Conservation (phyloP, 2,888 invertebrate genomes). For the Strigamia maritima region DNA sequence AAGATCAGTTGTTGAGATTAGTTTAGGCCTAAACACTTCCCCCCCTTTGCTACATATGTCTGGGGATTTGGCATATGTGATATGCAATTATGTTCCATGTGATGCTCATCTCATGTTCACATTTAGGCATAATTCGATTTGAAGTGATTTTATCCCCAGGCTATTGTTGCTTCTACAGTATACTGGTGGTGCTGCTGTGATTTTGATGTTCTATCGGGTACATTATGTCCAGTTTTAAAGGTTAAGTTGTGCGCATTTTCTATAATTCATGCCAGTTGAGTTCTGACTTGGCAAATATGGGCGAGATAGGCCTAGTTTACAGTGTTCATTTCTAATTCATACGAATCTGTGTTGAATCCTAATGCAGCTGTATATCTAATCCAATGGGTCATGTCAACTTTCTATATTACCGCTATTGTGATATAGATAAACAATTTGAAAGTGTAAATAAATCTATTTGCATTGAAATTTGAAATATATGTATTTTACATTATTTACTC, state of each 20-base stretch:
- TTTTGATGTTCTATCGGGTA: neutral
- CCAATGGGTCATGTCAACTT: conserved; percentile 16
- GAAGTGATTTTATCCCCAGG: conserved; percentile 20
- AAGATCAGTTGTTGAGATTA: conserved; percentile 31
- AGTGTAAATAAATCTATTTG: neutral
- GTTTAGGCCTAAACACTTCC: conserved; percentile 25
- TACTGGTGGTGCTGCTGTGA: conserved; percentile 8
- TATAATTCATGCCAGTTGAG: conserved; percentile 32
- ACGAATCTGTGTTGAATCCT: conserved; percentile 12
- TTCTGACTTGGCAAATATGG: conserved; percentile 26
- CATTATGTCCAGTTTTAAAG: conserved; percentile 30
- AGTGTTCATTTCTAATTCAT: conserved; percentile 28
- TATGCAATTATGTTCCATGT: conserved; percentile 27
- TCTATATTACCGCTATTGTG: neutral
- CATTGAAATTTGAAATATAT: neutral
- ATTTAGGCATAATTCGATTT: conserved; percentile 26
- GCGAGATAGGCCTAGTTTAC: conserved; percentile 26
- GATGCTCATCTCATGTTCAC: conserved; percentile 22
- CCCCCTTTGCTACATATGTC: conserved; percentile 17
- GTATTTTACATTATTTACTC: neutral
- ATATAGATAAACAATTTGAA: neutral
- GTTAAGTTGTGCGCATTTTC: conserved; percentile 10
- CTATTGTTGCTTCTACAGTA: conserved; percentile 1
- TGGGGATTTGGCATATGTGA: conserved; percentile 30
- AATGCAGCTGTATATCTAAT: conserved; percentile 26